Conservation (phyloP, 2,113 vertebrate species). For the Vidua chalybeata region DNA sequence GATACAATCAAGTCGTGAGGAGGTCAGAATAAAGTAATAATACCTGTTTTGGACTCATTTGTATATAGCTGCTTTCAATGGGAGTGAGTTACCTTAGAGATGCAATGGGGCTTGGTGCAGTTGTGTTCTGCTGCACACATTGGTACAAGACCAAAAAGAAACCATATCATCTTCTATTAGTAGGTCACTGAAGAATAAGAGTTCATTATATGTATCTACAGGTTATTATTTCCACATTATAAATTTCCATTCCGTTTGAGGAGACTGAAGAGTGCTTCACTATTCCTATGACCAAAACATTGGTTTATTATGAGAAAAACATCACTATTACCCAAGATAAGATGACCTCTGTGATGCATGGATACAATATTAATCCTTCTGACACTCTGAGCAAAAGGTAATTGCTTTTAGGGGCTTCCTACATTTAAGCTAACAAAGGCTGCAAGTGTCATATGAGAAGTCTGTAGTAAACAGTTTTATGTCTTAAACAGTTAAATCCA, state of each 20-base stretch:
- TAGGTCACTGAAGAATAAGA: neutral
- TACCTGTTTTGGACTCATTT: neutral
- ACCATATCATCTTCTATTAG: neutral
- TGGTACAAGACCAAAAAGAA: neutral
- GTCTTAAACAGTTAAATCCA: neutral
- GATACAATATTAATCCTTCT: neutral
- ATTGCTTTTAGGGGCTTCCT: neutral
- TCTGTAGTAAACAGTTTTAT: neutral
- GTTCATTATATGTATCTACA: neutral
- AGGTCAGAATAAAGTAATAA: neutral
- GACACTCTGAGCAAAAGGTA: neutral
- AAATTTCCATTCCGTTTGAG: neutral
- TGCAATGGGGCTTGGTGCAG: neutral
- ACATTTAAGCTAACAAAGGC: neutral
- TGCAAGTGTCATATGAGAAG: neutral
- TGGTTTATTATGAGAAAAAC: neutral
- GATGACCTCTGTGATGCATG: neutral
- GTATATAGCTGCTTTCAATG: neutral
- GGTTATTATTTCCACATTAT: neutral
- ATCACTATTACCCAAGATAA: neutral
- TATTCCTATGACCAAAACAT: neutral
- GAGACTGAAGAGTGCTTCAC: neutral
- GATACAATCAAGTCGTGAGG: neutral
- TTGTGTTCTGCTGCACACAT: neutral
- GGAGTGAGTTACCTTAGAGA: neutral